Conservation (phyloP, 2,888 invertebrate species). For the Caenorhabditis auriculariae region DNA sequence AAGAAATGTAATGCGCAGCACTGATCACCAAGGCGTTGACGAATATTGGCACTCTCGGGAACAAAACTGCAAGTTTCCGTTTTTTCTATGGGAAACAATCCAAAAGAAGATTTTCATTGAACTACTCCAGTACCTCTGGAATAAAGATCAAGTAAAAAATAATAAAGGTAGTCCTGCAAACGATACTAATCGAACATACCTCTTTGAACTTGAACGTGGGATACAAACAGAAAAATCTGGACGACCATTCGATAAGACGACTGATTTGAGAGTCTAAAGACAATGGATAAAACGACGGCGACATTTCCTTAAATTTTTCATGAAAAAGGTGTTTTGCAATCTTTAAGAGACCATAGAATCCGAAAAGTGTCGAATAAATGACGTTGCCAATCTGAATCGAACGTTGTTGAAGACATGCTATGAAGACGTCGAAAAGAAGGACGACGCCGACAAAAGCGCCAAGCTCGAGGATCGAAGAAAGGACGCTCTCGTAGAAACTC, state of each 20-base stretch:
- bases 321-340: not conserved
- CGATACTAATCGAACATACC: too few relatives aligned
- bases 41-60: not conserved
- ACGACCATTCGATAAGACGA: constrained; percentile 44
- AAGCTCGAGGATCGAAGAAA: constrained; percentile 23
- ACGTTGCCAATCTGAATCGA: constrained; percentile 4
- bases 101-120: too few relatives aligned
- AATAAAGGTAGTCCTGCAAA: too few relatives aligned
- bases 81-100: too few relatives aligned
- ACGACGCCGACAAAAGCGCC: constrained; percentile 18
- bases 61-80: not conserved
- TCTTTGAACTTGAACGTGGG: constrained; percentile 58
- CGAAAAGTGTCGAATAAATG: constrained; percentile 33
- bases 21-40: not conserved
- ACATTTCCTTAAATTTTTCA: constrained; percentile 44
- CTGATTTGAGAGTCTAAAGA: constrained; percentile 51
- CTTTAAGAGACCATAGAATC: constrained; percentile 47
- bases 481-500: constrained; percentile 38
- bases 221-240: constrained; percentile 60
- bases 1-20: too few relatives aligned
- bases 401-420: not conserved
- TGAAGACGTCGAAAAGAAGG: constrained; percentile 9
- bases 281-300: constrained; percentile 55
- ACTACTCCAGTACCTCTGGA: too few relatives aligned
- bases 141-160: too few relatives aligned